Evolutionary conservation across 2,888 invertebrate genomes (phyloP), one percentile per base, ranked within the genome.

Genomic region (Platynereis dumerilii): DNA sequence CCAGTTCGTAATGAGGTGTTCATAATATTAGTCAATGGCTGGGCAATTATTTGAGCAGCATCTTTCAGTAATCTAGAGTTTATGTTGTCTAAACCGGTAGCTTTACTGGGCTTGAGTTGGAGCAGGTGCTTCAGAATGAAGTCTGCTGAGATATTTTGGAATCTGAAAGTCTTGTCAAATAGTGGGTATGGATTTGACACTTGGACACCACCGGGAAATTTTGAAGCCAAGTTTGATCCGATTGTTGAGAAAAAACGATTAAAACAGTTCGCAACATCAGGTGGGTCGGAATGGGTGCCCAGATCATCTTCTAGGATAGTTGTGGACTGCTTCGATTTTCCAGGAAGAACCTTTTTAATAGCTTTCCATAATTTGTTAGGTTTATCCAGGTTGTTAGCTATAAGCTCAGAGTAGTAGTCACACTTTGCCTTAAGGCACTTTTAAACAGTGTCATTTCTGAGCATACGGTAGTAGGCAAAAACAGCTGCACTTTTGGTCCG

Each of bases 241-340:
- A 48, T n/a, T n/a, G 20, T n/a, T 5, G 20, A 10, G 48, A 48
- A 48, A 22, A 48, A 12, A 20, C 7, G n/a, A n/a, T 48, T 48
- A n/a, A 48, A 48, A 20, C 20, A 48, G 48, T 48, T n/a, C 7
- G 48, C 48, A n/a, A 48, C 22, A 22, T 20, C n/a, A 48, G 48
- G 48, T 48, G 48, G 48, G 3, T 48, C 48, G 7, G 48, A 20
- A 22, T 48, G 48, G n/a, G 48, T 48, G n/a, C 48, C 48, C 48
- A 48, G n/a, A 5, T 48, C 48, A 48, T 12, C 48, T n/a, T 48
- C 10, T 5, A 48, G 48, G 3, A 48, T 48, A n/a, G 48, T 20
- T 3, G n/a, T n/a, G 17, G n/a, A 5, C 17, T 48, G 48, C n/a
- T 7, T 22, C 3, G 48, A 48, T 48, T n/a, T 20, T 5, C 20